Base-by-base conservation (phyloP, 2,888 invertebrate genomes). In the Trachelus iudaicus region DNA sequence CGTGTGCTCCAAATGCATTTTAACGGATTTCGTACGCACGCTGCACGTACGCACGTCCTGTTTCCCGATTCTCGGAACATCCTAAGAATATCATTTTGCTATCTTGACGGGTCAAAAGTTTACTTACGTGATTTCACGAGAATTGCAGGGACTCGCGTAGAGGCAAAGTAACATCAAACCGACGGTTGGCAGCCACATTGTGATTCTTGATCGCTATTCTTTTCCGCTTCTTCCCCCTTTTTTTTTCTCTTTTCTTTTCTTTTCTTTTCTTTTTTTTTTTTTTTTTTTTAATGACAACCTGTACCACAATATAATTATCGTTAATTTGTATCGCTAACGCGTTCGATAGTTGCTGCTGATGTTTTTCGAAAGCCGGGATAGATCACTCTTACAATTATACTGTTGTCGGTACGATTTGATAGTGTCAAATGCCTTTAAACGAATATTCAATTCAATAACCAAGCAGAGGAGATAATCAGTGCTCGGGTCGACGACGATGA, bases 111-210 rank as follows among this genome's bases (percentile, higher is more conserved):
- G 37, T 37, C 71, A 31, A 34, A 71, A 71, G 31, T 71, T 33
- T 68, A 85, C 89, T 85, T 86, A 89, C 89, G 88, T 88, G 76
- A 89, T 89, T 82, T 89, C 89, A 40, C 87, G 85, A 37, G 88
- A 81, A 75, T 77, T 79, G 13, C 73, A 75, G 74, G 81, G 79
- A 73, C 69, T 76, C 79, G 69, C 80, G 73, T 71, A 77, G 31
- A 79, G 78, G 30, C 76, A 75, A n/a, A 87, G 81, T 73, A 86
- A 69, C 30, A 87, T 73, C 30, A 85, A 73, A 40, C 82, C 77
- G 37, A 77, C 75, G n/a, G 73, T 77, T 69, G 80, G 75, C 78
- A 85, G 40, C 81, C 80, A 81, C 81, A 84, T 80, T 76, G 75
- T 80, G 30, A 75, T 81, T 74, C 78, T 78, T 81, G 75, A 13